Base-by-base conservation (phyloP, 2,888 invertebrate genomes). In the Hipparchia sbordonii region DNA sequence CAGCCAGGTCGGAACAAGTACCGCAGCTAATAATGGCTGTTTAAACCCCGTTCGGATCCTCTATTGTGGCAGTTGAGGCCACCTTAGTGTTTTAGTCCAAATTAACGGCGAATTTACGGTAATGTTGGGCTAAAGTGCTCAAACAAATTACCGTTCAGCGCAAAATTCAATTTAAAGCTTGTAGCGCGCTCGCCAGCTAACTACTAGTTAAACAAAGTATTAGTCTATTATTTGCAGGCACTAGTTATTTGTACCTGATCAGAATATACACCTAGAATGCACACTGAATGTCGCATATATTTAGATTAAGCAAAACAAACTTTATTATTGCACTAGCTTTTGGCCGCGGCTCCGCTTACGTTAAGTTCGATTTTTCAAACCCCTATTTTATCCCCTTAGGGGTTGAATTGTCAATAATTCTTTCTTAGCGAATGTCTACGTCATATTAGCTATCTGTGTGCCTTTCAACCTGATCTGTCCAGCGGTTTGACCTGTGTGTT, bases 111-210 rank as follows among this genome's bases (percentile, higher is more conserved):
- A 9, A 57, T 57, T 57, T 75, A 75, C 73, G 75, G 54, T 75
- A 73, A 75, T 73, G 57, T 69, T n/a, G 61, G 39, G 51, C 71
- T 65, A 75, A 75, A 73, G 71, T 66, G 71, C 70, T 73, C 73
- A 73, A 75, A 75, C 72, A 68, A 66, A 72, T 74, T 72, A 74
- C 67, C 57, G 70, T 60, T 54, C 67, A 60, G 70, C 67, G 70
- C 66, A 48, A 70, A 75, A 73, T 75, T 75, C 69, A 75, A 75
- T 73, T 69, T 71, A 65, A 67, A 65, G 57, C 23, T 13, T 23
- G 57, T 9, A 13, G 0, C 57, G 8, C 57, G 57, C 57, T 9
- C 60, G 2, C 39, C 6, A 2, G 6, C 2, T 45, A 61, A 61
- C 60, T 61, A 61, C 12, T 45, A 45, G 39, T 7, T 61, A 61